Base-by-base conservation (phyloP, 2,888 invertebrate species). In the Andrena bicolor region DNA sequence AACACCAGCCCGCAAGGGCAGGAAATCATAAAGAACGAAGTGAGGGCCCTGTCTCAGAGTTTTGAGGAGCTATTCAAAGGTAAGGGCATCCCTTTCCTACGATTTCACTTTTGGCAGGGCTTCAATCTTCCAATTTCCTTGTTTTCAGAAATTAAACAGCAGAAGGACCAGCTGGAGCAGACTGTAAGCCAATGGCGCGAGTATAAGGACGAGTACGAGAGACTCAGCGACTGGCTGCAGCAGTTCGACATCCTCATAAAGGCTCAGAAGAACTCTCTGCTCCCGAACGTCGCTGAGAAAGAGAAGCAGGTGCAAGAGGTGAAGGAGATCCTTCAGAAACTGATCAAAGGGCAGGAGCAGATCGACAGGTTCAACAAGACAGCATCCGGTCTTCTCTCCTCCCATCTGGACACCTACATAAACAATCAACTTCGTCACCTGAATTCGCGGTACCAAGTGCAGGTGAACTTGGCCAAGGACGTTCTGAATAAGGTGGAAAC, bases 181-280 rank as follows among this genome's bases (percentile, higher is more conserved):
- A 97, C 97, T 2, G 96, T 98, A 79, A 95, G 95, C 71, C 97
- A 98, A 91, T 98, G 98, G 97, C 96, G 98, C 74, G 97, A 98
- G 82, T 98, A 97, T 94, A 98, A 98, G 94, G 98, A 98, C 91
- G 98, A 98, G 94, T 98, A 97, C 91, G 98, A 98, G 93, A 96
- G 97, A 80, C 94, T 98, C 20, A 98, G 98, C 69, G 98, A 98
- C 93, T 98, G 98, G 98, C 94, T 98, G 41, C 98, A 98, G 91
- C 98, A 98, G 93, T 97, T 97, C 90, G 98, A 98, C 90, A 98
- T 98, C 89, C 95, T 98, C 8, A 97, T 98, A 13, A 98, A 98
- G 93, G 97, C 98, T 76, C 97, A 98, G 90, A 98, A 98, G 94
- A 96, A 97, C 30, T 97, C 97, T 28, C 94, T 98, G 13, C 95